phyloP scores from a whole-genome alignment of 2,113 vertebrate genomes.

The Colius striatus region DNA sequence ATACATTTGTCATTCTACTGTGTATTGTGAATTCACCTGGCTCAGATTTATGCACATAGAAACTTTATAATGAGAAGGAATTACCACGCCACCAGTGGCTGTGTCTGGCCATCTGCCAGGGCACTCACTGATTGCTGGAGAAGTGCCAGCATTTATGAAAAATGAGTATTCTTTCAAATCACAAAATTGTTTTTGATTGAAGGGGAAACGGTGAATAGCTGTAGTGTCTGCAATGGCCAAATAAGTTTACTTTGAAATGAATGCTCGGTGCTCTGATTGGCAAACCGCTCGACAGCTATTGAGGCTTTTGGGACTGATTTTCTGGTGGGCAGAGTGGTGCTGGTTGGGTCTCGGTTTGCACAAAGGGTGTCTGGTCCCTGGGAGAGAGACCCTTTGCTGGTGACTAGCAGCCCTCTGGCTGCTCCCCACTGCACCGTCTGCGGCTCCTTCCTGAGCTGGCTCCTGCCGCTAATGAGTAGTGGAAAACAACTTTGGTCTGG shows the following conservation, averaged over 20 bases:
- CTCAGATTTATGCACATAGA: conserved; percentile 4
- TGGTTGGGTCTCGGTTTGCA: fast-evolving
- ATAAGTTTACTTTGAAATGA: conserved; percentile 2
- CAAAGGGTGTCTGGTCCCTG: neutral
- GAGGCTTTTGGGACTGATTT: neutral
- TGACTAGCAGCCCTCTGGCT: fast-evolving
- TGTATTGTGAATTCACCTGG: conserved; percentile 1
- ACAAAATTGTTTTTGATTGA: conserved; percentile 41
- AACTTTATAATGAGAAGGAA: conserved; percentile 52
- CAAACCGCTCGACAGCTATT: neutral
- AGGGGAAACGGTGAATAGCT: conserved; percentile 36
- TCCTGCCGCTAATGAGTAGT: neutral
- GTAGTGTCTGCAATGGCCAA: neutral
- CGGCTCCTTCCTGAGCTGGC: neutral
- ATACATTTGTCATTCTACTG: neutral
- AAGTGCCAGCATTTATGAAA: neutral
- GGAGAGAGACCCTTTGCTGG: neutral
- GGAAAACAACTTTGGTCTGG: neutral
- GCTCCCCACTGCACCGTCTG: neutral
- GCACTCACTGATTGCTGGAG: conserved; percentile 15
- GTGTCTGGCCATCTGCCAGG: conserved; percentile 27
- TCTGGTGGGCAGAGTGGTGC: neutral
- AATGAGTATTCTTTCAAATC: conserved; percentile 59
- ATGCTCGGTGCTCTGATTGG: neutral
- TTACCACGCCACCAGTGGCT: neutral